Base-by-base conservation (phyloP, 2,113 vertebrate species). In the Poeciliopsis occidentalis region DNA sequence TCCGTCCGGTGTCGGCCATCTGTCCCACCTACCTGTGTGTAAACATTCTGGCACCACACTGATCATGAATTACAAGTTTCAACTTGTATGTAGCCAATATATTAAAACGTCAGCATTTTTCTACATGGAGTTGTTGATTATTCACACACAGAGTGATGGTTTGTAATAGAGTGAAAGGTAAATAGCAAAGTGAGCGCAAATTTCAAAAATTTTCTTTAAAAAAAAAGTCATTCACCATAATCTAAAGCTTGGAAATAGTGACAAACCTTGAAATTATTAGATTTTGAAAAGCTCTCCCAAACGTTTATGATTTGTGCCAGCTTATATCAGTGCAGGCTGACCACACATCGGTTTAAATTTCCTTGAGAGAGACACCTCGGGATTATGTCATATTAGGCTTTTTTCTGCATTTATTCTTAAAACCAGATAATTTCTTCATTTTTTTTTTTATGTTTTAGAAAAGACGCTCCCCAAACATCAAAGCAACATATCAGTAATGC, bases 401-500 rank as follows among this genome's bases (percentile, higher is more conserved):
- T 72, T 47, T 69, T 32, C 51, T 69, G 37, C 24, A 37, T 71
- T 67, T 74, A 17, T 29, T 71, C 41, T 54, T 24, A 32, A 61
- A 70, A 12, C 26, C n/a, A n/a, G 2, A 1, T 64, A 27, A 4
- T 26, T 6, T 75, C 80, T 79, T 67, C 4, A 54, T 79, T 67
- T 32, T 60, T 30, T 30, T 30, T n/a, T n/a, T n/a, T n/a, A n/a
- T n/a, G 2, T 29, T 31, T 60, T 67, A 64, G 76, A 64, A 64
- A 17, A 62, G 67, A 64, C 29, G 79, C 73, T 71, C 64, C 71
- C 39, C 41, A 61, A 68, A 73, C 12, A 60, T 74, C 69, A 79
- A 76, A 78, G 76, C 24, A 60, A 76, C 79, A 64, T 63, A 71
- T 85, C 39, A 34, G 82, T 85, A 61, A 1, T 67, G 79, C 73